Percentiles rank a stretch among this genome's conserved stretches.
Evolutionary conservation across 2,797 vertebrate species (phyloP).

Genomic region (Aplochiton taeniatus): DNA sequence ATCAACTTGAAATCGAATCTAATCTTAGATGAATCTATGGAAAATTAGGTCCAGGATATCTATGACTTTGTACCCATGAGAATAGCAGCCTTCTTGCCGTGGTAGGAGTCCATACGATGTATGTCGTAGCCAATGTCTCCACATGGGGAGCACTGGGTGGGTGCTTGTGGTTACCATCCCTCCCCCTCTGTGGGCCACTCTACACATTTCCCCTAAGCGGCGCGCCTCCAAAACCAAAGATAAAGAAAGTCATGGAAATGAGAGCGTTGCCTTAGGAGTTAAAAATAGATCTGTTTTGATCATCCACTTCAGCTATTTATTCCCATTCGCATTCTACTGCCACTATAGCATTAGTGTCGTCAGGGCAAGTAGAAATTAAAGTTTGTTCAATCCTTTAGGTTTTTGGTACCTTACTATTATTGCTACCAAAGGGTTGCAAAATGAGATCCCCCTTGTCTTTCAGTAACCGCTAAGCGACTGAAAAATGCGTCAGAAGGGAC

Average conservation of each 20-base stretch:
- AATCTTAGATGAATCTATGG: too few species aligned
- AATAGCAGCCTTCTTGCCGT: conserved; percentile 17
- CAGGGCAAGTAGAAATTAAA: conserved; percentile 70
- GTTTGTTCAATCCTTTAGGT: conserved; percentile 70
- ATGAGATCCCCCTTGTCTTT: conserved; percentile 75
- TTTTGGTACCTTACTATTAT: conserved; percentile 80
- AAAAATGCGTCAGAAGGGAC: conserved; percentile 75
- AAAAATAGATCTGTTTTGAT: conserved; percentile 78
- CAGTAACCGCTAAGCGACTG: conserved; percentile 63
- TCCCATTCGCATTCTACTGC: conserved; percentile 61
- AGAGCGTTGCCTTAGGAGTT: conserved; percentile 66
- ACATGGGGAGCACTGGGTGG: conserved; percentile 56
- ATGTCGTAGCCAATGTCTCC: conserved; percentile 36
- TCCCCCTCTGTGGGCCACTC: conserved; percentile 52
- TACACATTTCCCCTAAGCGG: conserved; percentile 65
- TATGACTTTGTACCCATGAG: conserved; percentile 24
- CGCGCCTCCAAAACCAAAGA: conserved; percentile 72
- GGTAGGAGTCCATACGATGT: conserved; percentile 28
- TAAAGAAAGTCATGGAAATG: conserved; percentile 76
- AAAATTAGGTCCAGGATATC: neutral
- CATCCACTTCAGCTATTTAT: conserved; percentile 73
- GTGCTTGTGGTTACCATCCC: conserved; percentile 71
- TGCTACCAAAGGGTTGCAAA: conserved; percentile 71
- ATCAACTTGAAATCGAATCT: too few species aligned
- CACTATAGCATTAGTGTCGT: conserved; percentile 75